A percentile compares a stretch with the other conserved stretches of the same genome.
phyloP scores from a whole-genome alignment of 2,113 vertebrate genomes.

The Jaculus jaculus region DNA sequence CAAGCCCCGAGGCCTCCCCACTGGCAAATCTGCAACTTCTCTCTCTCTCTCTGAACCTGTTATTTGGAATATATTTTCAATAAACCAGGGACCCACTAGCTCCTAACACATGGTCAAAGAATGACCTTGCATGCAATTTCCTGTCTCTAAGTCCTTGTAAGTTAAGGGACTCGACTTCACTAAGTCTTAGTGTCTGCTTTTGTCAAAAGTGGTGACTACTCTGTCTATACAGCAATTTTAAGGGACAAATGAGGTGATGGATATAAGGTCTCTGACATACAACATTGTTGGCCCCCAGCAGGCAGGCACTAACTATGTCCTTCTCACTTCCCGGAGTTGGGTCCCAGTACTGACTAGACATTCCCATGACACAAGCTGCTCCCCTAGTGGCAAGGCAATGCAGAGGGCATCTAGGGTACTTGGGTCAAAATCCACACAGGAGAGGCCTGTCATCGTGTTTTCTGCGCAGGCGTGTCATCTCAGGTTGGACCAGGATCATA shows the following conservation, averaged over 20 bases:
- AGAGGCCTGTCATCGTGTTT: neutral
- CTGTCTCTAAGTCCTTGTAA: neutral
- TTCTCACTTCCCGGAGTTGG: neutral
- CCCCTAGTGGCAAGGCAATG: neutral
- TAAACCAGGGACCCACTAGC: neutral
- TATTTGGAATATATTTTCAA: neutral
- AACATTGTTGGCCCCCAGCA: neutral
- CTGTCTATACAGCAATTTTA: neutral
- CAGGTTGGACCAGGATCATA: neutral
- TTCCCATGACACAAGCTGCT: neutral
- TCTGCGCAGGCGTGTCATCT: neutral
- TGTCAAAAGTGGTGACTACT: neutral
- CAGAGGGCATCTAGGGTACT: neutral
- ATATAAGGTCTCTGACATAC: neutral
- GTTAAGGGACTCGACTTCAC: neutral
- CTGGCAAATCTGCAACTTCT: neutral
- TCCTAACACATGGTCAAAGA: neutral
- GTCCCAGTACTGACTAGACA: neutral
- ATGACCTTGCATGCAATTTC: neutral
- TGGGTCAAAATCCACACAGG: constrained; percentile 22
- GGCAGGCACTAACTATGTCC: neutral
- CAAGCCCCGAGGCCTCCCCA: neutral
- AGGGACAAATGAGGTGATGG: neutral
- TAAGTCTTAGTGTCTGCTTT: neutral
- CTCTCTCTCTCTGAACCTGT: neutral